Base-by-base conservation (phyloP, 2,888 invertebrate species). In the Acleris emargana region DNA sequence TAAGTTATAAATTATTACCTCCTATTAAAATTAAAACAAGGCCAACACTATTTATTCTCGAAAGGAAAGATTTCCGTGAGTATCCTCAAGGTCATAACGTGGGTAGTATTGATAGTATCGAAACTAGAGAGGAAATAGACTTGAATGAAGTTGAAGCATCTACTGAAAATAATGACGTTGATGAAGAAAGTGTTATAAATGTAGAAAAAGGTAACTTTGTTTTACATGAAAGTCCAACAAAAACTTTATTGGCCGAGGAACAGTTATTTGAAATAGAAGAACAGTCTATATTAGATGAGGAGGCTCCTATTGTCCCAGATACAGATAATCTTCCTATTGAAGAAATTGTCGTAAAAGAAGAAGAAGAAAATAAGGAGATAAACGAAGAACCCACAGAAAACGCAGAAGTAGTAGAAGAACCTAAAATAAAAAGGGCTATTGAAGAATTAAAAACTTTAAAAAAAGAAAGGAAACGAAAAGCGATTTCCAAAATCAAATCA, bases 11-110 rank as follows among this genome's bases (percentile, higher is more conserved):
- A 76, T 90, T 95, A 18, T 89, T 97, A 68, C 95, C 97, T 5
- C 97, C 97, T 0, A 93, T 97, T 11, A 95, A 93, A 88, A 95
- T 97, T 42, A 96, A 95, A 88, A 97, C 96, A 1, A 97, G 96
- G 81, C 97, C 97, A 1, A 95, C 96, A 57, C 93, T 98, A 69
- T 97, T 96, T 71, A 95, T 97, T 74, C 90, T 98, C 74, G 95
- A 95, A 83, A 93, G 95, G 74, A 95, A 94, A 79, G 86, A 93
- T 58, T 94, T 94, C 75, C 90, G 93, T 54, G 86, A 91, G 67
- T 90, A 93, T 72, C 92, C 93, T 67, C 77, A 87, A 25, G 81
- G 81, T 45, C 77, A 78, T 64, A 70, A 68, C 49, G 71, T 73
- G 55, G 68, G 67, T 58, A 54, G 66, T 16, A 67, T 72, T 58